These are phyloP conservation scores for Erynnis tages DNA, from an alignment of 2,888 invertebrate genomes.

Conservation along the genomic window DNA sequence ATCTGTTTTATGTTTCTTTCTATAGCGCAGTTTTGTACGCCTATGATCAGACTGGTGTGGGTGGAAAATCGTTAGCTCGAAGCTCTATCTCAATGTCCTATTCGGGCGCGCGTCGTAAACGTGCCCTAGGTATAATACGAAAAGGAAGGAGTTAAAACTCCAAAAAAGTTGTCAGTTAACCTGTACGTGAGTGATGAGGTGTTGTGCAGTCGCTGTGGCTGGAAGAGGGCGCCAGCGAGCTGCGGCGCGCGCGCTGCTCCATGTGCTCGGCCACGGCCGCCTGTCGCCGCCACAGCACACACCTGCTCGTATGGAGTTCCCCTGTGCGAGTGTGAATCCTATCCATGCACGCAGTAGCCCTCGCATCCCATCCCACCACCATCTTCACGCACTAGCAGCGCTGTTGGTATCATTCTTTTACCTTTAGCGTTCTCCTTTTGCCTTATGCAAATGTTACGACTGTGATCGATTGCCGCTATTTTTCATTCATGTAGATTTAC, in stretches of 20 bases:
- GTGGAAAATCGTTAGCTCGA: too few species aligned
- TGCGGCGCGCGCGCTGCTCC: slow-evolving; percentile 47
- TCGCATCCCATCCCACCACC: background rate
- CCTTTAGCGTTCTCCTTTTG: background rate
- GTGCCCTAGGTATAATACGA: too few species aligned
- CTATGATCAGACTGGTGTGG: too few species aligned
- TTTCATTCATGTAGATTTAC: background rate
- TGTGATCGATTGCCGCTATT: slow-evolving; percentile 5
- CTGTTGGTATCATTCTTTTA: background rate
- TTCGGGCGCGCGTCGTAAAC: too few species aligned
- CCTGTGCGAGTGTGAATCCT: slow-evolving; percentile 45
- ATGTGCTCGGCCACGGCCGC: slow-evolving; percentile 49
- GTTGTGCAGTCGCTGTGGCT: slow-evolving; percentile 82
- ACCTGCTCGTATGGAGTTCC: slow-evolving; percentile 54
- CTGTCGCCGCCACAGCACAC: slow-evolving; percentile 69
- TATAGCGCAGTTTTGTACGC: too few species aligned
- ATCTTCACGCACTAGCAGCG: background rate
- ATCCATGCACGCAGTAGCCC: slow-evolving; percentile 32
- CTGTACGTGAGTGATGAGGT: slow-evolving; percentile 26
- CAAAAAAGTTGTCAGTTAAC: background rate
- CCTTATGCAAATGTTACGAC: slow-evolving; percentile 7
- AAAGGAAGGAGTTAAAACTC: too few species aligned
- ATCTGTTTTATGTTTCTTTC: too few species aligned
- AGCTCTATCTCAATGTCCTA: too few species aligned
- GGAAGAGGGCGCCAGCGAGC: slow-evolving; percentile 66